phyloP scores from a whole-genome alignment of 2,113 vertebrate species.

The Otocyon megalotis region DNA sequence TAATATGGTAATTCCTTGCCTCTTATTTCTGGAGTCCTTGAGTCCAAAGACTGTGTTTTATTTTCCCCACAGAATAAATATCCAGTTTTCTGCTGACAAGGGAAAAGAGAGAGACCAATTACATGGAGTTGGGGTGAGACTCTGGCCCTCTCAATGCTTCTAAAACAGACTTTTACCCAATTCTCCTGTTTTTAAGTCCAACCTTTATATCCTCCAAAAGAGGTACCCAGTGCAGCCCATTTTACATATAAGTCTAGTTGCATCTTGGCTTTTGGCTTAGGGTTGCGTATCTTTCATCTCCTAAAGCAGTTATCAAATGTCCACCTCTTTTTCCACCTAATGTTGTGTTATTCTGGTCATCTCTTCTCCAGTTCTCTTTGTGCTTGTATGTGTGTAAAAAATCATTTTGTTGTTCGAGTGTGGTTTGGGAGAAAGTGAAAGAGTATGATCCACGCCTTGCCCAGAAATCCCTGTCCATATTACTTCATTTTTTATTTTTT shows the following conservation, averaged over 20 bases:
- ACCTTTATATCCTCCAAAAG: neutral
- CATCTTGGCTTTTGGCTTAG: neutral
- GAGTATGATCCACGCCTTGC: neutral
- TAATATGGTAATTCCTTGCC: neutral
- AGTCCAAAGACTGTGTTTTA: slow-evolving; percentile 7
- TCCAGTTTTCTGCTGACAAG: neutral
- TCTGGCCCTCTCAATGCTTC: neutral
- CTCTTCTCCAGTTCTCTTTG: neutral
- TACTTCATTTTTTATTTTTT: neutral
- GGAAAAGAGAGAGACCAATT: neutral
- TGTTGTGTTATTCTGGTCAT: neutral
- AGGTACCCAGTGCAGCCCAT: neutral
- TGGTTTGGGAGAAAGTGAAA: neutral
- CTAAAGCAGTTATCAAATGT: neutral
- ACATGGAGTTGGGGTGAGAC: neutral
- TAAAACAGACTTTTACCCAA: neutral
- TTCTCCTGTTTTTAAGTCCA: neutral
- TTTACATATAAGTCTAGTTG: neutral
- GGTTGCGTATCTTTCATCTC: neutral
- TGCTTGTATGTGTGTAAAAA: neutral
- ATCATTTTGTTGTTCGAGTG: neutral
- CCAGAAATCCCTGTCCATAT: neutral
- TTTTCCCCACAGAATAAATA: neutral
- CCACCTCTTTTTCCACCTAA: neutral
- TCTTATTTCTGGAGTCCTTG: neutral